Evolutionary conservation across 2,888 invertebrate species (phyloP).

Genomic region (Drosophila diplacantha): DNA sequence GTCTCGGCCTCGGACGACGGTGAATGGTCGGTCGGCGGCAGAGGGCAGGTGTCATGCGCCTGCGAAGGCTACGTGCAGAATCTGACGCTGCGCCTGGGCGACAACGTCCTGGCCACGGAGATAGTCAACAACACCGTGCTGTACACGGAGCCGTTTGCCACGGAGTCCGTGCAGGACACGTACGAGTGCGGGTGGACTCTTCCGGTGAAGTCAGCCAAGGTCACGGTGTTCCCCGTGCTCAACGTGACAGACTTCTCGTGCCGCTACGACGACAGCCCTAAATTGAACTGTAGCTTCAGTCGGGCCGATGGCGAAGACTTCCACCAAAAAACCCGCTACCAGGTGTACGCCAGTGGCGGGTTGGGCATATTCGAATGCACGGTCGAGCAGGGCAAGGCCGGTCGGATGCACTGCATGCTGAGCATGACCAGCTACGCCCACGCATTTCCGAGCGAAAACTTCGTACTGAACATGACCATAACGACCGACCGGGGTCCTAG

Average conservation of each 20-base stretch:
- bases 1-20: neutral
- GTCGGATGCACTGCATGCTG: neutral
- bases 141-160: neutral
- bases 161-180: neutral
- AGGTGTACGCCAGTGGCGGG: neutral
- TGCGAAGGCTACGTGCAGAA: neutral
- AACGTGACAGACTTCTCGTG: neutral
- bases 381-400: neutral
- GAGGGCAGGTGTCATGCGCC: neutral
- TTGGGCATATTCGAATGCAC: neutral
- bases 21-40: neutral
- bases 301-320: neutral
- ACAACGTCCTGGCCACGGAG: rapidly evolving
- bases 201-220: neutral
- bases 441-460: too few species aligned
- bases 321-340: neutral
- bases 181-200: slow-evolving; percentile 1
- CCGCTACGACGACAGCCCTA: neutral
- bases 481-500: too few species aligned
- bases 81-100: neutral
- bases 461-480: too few species aligned
- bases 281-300: slow-evolving; percentile 2
- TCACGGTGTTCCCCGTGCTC: neutral
- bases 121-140: neutral
- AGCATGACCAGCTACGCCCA: rapidly evolving